Conservation (phyloP, 2,888 invertebrate species). For the Pristionchus exspectatus region DNA sequence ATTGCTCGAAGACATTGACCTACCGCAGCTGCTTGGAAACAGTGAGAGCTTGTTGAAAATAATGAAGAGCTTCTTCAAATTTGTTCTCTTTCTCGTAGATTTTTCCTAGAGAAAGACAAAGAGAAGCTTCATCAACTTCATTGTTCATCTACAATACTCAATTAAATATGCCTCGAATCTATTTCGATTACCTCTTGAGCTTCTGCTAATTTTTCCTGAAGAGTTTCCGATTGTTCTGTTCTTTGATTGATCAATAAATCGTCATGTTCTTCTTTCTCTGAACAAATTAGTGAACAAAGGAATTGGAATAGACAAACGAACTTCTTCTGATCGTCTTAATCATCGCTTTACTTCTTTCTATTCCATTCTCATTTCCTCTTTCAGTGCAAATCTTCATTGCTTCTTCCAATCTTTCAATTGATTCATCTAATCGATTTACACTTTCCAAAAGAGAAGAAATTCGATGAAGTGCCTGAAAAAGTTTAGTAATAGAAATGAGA, state of each 20-base stretch:
- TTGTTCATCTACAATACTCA: slow-evolving; percentile 7
- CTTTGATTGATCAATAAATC: neutral
- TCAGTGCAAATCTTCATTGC: neutral
- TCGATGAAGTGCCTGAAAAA: slow-evolving; percentile 37
- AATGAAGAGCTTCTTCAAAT: slow-evolving; percentile 50
- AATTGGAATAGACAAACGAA: neutral
- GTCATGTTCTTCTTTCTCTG: neutral
- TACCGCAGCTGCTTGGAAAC: slow-evolving; percentile 50
- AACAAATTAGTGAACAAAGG: neutral
- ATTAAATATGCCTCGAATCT: neutral
- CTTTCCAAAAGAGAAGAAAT: slow-evolving; percentile 12
- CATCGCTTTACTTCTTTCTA: neutral
- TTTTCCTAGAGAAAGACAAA: neutral
- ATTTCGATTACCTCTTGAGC: slow-evolving; percentile 46
- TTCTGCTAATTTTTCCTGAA: slow-evolving; percentile 28
- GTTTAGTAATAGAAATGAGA: neutral
- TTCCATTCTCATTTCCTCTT: neutral
- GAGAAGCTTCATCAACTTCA: slow-evolving; percentile 44
- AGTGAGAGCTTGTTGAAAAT: slow-evolving; percentile 50
- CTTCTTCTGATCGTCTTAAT: neutral
- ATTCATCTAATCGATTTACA: slow-evolving; percentile 33
- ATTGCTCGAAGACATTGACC: neutral
- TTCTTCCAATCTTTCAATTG: slow-evolving; percentile 11
- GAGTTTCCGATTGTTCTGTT: slow-evolving; percentile 2
- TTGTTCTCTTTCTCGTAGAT: slow-evolving; percentile 4